Evolutionary conservation across 2,888 invertebrate genomes (phyloP).

Genomic region (Gymnoscelis rufifasciata): DNA sequence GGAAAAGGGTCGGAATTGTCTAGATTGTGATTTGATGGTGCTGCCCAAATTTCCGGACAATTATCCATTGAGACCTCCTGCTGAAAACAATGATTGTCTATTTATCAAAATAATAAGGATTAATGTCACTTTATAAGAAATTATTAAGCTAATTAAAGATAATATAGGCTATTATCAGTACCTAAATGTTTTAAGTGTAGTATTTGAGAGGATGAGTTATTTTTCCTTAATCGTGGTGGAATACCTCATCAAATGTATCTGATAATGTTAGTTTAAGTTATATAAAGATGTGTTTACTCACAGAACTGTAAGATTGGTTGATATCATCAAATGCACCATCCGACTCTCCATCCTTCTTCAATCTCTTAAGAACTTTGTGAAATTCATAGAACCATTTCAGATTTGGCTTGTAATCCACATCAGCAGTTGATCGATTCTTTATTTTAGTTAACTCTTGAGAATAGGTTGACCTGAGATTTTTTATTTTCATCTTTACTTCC

Average conservation of each 20-base stretch:
- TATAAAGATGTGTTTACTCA: slow-evolving; percentile 20
- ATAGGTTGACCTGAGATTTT: slow-evolving; percentile 55
- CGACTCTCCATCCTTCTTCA: slow-evolving; percentile 23
- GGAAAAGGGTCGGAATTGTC: slow-evolving; percentile 39
- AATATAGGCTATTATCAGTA: too few species aligned
- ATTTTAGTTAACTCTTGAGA: slow-evolving; percentile 55
- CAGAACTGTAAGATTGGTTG: slow-evolving; percentile 27
- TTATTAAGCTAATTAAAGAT: too few species aligned
- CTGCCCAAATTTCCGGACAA: slow-evolving; percentile 34
- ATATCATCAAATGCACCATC: slow-evolving; percentile 20
- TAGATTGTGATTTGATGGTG: slow-evolving; percentile 27
- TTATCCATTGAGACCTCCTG: slow-evolving; percentile 34
- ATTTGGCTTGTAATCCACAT: slow-evolving; percentile 39
- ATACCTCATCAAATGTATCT: too few species aligned
- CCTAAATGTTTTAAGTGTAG: too few species aligned
- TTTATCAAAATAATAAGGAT: too few species aligned
- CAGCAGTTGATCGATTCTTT: slow-evolving; percentile 39
- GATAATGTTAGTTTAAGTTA: too few species aligned
- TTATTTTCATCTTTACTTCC: slow-evolving; percentile 54
- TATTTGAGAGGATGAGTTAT: too few species aligned
- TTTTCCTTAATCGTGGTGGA: too few species aligned
- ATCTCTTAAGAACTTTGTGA: slow-evolving; percentile 38
- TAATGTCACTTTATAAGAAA: too few species aligned
- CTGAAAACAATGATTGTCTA: slow-evolving; percentile 22
- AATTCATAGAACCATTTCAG: slow-evolving; percentile 57